Percentiles rank a stretch among this genome's conserved stretches.
Evolutionary conservation across 2,113 vertebrate genomes (phyloP).

Genomic region (Neoarius graeffei): DNA sequence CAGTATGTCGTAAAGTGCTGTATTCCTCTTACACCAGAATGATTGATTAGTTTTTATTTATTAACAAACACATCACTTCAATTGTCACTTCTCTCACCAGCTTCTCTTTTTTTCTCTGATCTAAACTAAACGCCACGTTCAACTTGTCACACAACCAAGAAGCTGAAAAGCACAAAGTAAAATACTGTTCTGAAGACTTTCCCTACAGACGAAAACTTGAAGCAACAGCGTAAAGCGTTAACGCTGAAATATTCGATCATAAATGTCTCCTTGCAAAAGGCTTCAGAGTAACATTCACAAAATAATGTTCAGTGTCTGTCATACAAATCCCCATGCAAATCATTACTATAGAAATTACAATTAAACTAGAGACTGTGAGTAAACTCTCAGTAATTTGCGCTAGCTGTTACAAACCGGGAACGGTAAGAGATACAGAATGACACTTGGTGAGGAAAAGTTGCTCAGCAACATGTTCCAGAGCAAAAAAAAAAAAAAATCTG

Average conservation of each 20-base stretch:
- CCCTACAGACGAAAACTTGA: neutral
- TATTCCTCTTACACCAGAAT: neutral
- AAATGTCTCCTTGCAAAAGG: neutral
- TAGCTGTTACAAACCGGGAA: too few relatives aligned
- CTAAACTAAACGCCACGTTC: neutral
- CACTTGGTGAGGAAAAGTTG: too few relatives aligned
- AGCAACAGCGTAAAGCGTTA: too few relatives aligned
- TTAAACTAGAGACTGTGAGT: too few relatives aligned
- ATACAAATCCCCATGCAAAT: neutral
- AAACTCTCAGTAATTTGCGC: too few relatives aligned
- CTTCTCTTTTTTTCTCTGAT: neutral
- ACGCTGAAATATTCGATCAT: neutral
- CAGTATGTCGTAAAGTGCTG: neutral
- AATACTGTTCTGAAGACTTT: neutral
- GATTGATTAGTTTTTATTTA: neutral
- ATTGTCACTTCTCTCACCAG: neutral
- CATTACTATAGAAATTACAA: neutral
- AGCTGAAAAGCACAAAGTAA: neutral
- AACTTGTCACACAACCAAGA: neutral
- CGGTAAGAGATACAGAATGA: too few relatives aligned
- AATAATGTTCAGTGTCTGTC: neutral
- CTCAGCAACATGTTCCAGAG: too few relatives aligned
- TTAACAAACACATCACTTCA: neutral
- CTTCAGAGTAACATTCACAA: neutral
- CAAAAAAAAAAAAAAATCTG: too few relatives aligned